These are phyloP conservation scores for Drosophila sproati DNA, from an alignment of 1,140 invertebrate genomes.

Conservation along the genomic window DNA sequence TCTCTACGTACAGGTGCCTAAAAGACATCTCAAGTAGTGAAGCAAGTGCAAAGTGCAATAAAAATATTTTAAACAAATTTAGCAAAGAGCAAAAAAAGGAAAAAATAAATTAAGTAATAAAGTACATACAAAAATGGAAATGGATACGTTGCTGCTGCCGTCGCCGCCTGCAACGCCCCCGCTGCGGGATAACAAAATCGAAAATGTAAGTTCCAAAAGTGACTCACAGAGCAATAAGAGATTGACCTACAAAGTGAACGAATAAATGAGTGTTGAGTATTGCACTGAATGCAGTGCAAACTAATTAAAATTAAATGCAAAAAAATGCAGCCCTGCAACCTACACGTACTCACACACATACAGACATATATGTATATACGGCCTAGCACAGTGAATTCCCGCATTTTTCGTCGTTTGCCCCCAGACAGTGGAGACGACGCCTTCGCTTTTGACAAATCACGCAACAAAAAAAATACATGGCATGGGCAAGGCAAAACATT, in stretches of 20 bases:
- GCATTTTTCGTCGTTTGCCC: slow-evolving; percentile 44
- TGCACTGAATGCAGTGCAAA: slow-evolving; percentile 50
- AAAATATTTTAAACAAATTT: slow-evolving; percentile 19
- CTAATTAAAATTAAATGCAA: slow-evolving; percentile 65
- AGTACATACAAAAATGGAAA: slow-evolving; percentile 63
- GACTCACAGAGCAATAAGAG: slow-evolving; percentile 35
- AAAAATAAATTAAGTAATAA: slow-evolving; percentile 33
- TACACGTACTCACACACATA: slow-evolving; percentile 4
- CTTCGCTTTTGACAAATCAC: slow-evolving; percentile 58
- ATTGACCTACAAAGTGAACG: slow-evolving; percentile 63
- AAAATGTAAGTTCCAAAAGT: slow-evolving; percentile 84
- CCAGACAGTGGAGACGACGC: slow-evolving; percentile 46
- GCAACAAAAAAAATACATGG: slow-evolving; percentile 50
- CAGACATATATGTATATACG: not conserved
- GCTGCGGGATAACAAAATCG: slow-evolving; percentile 85
- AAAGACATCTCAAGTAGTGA: slow-evolving; percentile 24
- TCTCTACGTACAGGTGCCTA: slow-evolving; percentile 9
- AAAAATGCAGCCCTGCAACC: slow-evolving; percentile 40
- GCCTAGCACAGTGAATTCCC: slow-evolving; percentile 29
- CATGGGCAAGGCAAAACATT: slow-evolving; percentile 49
- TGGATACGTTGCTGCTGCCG: slow-evolving; percentile 85
- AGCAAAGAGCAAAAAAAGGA: slow-evolving; percentile 36
- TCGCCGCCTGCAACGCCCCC: slow-evolving; percentile 87
- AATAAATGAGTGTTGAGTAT: slow-evolving; percentile 22
- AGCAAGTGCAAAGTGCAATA: slow-evolving; percentile 46